Conservation (phyloP, 1,140 invertebrate genomes). For the Ylistrum balloti region DNA sequence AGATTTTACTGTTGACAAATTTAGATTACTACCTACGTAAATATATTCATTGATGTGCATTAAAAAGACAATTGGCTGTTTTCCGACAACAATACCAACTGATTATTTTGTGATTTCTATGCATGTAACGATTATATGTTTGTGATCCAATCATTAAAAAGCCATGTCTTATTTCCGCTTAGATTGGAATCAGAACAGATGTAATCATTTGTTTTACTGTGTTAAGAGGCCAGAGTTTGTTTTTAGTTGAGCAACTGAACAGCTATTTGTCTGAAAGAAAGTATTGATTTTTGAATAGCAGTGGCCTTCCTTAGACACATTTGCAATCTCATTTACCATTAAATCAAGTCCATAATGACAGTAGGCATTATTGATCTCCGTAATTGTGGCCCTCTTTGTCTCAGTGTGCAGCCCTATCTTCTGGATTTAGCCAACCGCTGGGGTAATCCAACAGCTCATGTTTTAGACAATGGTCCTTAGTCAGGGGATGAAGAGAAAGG, state of each 20-base stretch:
- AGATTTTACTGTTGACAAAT: not conserved
- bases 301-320: conserved; percentile 37
- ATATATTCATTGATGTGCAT: not conserved
- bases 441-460: conserved; percentile 1
- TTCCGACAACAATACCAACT: not conserved
- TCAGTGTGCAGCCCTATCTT: conserved; percentile 38
- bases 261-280: conserved; percentile 39
- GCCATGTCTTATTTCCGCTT: not conserved
- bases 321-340: conserved; percentile 35
- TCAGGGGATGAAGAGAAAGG: not conserved
- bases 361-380: conserved; percentile 20
- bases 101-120: not conserved
- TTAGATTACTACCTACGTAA: not conserved
- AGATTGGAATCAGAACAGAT: conserved; percentile 9
- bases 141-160: not conserved
- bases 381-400: conserved; percentile 41
- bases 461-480: conserved; percentile 28
- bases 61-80: conserved; percentile 1
- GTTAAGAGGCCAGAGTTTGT: not conserved
- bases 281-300: conserved; percentile 35
- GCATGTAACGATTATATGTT: not conserved
- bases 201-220: conserved; percentile 35
- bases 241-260: conserved; percentile 27
- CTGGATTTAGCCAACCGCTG: conserved; percentile 42
- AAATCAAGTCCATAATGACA: conserved; percentile 28